Conservation (phyloP, 2,113 vertebrate species). For the Vicugna pacos region DNA sequence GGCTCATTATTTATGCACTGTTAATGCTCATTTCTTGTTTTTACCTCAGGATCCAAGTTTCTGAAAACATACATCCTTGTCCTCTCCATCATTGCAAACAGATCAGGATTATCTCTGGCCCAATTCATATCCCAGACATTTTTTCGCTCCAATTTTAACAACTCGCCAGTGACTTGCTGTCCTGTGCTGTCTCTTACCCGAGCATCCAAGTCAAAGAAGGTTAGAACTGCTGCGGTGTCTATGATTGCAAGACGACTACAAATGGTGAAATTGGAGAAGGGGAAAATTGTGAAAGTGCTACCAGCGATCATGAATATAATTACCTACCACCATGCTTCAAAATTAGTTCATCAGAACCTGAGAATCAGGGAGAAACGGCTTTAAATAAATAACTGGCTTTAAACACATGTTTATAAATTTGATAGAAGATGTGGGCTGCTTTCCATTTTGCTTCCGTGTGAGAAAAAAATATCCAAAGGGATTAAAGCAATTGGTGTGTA, state of each 20-base stretch:
- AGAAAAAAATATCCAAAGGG: background rate
- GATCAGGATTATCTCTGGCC: conserved; percentile 97
- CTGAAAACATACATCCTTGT: conserved; percentile 99
- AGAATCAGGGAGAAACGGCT: background rate
- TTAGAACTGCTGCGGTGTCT: conserved; percentile 93
- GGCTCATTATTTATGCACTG: background rate
- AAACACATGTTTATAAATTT: background rate
- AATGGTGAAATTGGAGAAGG: background rate
- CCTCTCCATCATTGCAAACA: conserved; percentile 99
- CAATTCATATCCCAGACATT: conserved; percentile 99
- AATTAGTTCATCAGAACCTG: background rate
- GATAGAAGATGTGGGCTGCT: background rate
- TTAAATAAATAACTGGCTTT: background rate
- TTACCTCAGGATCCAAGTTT: conserved; percentile 98
- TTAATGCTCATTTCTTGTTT: background rate
- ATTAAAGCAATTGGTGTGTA: background rate
- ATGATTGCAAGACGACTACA: conserved; percentile 95
- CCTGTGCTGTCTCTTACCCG: conserved; percentile 84
- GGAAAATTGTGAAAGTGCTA: background rate
- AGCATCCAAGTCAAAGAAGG: conserved; percentile 92
- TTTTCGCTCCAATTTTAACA: conserved; percentile 94
- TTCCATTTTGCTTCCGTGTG: background rate
- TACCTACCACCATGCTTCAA: background rate
- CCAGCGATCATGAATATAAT: background rate
- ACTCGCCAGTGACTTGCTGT: conserved; percentile 87